Conservation (phyloP, 2,888 invertebrate genomes). For the Schizaphis graminum region DNA sequence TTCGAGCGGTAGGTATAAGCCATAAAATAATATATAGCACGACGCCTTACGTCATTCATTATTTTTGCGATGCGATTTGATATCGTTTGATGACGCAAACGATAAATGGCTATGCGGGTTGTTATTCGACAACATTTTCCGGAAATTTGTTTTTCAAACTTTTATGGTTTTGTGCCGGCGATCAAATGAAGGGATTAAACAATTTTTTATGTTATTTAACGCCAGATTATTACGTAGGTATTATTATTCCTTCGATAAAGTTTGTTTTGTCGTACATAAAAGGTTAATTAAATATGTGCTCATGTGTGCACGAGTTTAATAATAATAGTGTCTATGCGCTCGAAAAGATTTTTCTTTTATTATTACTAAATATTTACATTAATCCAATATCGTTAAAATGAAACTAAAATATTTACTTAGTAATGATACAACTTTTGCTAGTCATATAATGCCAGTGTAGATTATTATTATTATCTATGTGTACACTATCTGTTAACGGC, state of each 20-base stretch:
- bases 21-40: neutral
- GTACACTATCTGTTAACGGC: neutral
- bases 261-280: neutral
- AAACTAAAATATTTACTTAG: constrained; percentile 18
- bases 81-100: neutral
- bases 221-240: neutral
- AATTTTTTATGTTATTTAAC: neutral
- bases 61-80: neutral
- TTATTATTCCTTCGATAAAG: neutral
- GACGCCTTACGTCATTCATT: neutral
- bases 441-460: neutral
- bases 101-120: neutral
- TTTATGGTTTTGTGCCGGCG: neutral
- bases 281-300: neutral
- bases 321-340: neutral
- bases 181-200: neutral
- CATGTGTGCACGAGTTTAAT: neutral
- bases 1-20: neutral
- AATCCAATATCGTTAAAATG: neutral
- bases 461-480: neutral
- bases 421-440: neutral
- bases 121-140: neutral
- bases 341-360: neutral
- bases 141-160: neutral
- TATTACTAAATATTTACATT: neutral